phyloP scores from a whole-genome alignment of 2,113 vertebrate species.

The Cyrtonyx montezumae region DNA sequence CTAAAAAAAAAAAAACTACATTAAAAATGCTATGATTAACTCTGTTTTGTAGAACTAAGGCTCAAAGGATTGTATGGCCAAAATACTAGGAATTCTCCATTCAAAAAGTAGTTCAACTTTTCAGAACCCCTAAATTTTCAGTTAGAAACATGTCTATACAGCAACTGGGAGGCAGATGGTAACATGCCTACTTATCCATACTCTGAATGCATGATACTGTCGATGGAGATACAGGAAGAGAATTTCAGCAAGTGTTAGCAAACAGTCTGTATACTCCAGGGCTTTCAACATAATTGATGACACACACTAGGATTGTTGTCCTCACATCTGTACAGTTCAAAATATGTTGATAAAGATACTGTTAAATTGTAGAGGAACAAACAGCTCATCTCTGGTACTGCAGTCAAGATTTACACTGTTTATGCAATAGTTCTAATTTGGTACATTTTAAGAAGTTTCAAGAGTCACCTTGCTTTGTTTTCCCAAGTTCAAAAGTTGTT shows the following conservation, averaged over 20 bases:
- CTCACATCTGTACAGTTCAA: neutral
- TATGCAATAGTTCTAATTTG: neutral
- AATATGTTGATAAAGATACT: neutral
- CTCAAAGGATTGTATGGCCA: neutral
- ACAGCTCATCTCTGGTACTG: neutral
- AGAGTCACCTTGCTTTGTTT: neutral
- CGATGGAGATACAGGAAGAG: neutral
- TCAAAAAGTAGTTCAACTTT: neutral
- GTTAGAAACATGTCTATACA: neutral
- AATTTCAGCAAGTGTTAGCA: neutral
- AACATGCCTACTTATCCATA: neutral
- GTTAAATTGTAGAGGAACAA: neutral
- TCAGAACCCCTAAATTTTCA: neutral
- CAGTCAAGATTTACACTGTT: neutral
- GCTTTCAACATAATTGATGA: neutral
- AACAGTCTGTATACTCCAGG: too few relatives aligned
- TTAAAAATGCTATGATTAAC: neutral
- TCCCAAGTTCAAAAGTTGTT: neutral
- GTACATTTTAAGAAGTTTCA: neutral
- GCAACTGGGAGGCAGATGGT: neutral
- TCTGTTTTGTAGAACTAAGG: neutral
- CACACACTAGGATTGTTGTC: neutral
- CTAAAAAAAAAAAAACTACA: neutral
- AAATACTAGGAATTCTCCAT: neutral
- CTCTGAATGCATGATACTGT: accelerated